Evolutionary conservation across 2,888 invertebrate species (phyloP).

Genomic region (Dynastes tityus): DNA sequence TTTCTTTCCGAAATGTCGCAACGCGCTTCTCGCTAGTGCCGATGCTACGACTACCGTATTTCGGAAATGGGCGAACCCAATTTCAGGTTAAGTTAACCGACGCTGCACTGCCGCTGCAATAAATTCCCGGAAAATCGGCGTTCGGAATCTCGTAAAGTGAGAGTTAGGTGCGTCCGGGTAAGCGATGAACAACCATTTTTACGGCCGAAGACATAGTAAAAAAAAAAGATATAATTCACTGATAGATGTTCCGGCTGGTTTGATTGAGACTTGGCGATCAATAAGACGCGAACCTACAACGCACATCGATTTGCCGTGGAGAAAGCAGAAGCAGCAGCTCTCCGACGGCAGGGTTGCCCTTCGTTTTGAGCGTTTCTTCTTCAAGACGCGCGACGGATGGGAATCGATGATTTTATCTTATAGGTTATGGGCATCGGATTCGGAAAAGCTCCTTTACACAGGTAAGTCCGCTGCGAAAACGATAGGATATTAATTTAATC

Average conservation of each 20-base stretch:
- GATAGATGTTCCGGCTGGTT: conserved; percentile 42
- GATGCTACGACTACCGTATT: background rate
- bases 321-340: background rate
- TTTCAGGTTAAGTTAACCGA: conserved; percentile 23
- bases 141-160: conserved; percentile 40
- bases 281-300: conserved; percentile 22
- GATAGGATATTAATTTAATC: conserved; percentile 9
- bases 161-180: conserved; percentile 13
- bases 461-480: background rate
- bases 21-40: no score
- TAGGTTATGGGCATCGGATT: background rate
- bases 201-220: conserved; percentile 17
- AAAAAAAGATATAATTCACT: conserved; percentile 41
- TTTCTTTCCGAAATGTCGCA: no score
- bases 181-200: conserved; percentile 24
- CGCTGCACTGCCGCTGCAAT: conserved; percentile 25
- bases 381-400: no score
- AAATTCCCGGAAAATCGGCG: conserved; percentile 42
- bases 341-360: background rate
- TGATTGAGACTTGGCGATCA: conserved; percentile 41
- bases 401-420: background rate
- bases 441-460: background rate
- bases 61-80: conserved; percentile 23
- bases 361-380: background rate
- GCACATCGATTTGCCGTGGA: conserved; percentile 29